phyloP scores from a whole-genome alignment of 2,113 vertebrate species.

The Oplegnathus fasciatus region DNA sequence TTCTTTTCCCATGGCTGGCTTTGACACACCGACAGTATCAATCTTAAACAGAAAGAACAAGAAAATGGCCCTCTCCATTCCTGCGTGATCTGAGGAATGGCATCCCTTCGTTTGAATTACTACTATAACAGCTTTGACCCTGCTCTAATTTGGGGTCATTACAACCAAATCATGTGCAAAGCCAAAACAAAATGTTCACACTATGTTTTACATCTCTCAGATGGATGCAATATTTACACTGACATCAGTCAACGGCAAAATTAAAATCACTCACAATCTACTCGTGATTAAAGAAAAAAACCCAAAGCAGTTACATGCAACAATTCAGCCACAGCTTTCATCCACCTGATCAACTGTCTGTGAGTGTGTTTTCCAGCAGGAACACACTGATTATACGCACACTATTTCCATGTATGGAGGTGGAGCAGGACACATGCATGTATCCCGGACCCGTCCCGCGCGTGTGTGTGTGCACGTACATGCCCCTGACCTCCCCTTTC shows the following conservation, averaged over 20 bases:
- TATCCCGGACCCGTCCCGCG: constrained; percentile 25
- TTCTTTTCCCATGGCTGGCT: constrained; percentile 46
- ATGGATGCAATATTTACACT: constrained; percentile 34
- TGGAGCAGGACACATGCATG: constrained; percentile 27
- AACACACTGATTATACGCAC: constrained; percentile 44
- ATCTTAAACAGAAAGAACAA: not conserved
- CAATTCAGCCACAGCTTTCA: constrained; percentile 12
- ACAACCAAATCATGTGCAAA: constrained; percentile 51
- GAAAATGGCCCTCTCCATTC: constrained; percentile 18
- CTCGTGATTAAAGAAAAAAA: constrained; percentile 53
- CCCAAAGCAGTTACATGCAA: constrained; percentile 13
- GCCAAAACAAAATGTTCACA: constrained; percentile 60
- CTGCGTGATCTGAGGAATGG: constrained; percentile 34
- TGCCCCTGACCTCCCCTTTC: constrained; percentile 51
- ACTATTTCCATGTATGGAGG: constrained; percentile 32
- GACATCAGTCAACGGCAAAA: constrained; percentile 47
- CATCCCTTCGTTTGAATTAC: constrained; percentile 22
- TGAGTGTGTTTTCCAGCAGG: constrained; percentile 26
- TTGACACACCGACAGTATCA: constrained; percentile 27
- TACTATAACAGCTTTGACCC: constrained; percentile 61
- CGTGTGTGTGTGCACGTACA: not conserved
- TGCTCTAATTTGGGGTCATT: constrained; percentile 52
- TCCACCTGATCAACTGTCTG: constrained; percentile 27
- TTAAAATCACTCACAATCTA: constrained; percentile 29
- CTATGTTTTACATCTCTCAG: constrained; percentile 46